Percentiles rank a stretch among this genome's conserved stretches.
phyloP scores from a whole-genome alignment of 1,140 invertebrate species.

The Aphelenchoides besseyi region DNA sequence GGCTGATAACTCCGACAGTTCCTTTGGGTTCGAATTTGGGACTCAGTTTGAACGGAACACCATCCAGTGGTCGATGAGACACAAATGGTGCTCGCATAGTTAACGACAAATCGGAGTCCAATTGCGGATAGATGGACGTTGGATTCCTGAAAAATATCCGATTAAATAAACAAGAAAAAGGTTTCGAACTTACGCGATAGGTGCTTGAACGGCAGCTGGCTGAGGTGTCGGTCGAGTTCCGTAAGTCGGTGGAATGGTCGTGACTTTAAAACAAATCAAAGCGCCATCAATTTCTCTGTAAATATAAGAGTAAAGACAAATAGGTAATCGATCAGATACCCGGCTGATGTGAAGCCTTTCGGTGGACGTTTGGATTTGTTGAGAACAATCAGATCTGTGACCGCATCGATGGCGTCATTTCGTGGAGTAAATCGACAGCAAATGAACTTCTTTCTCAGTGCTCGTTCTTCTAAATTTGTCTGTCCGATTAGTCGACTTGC shows the following conservation, averaged over 20 bases:
- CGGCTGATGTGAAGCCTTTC: slow-evolving; percentile 49
- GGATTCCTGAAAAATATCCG: not conserved
- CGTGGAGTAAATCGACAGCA: slow-evolving; percentile 48
- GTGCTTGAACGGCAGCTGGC: not conserved
- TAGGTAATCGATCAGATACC: slow-evolving; percentile 18
- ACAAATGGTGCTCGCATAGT: not conserved
- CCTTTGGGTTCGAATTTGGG: not conserved
- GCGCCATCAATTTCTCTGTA: slow-evolving; percentile 45
- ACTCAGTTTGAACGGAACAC: slow-evolving; percentile 8
- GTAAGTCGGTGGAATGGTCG: slow-evolving; percentile 42
- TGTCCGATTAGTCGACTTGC: not conserved
- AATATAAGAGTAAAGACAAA: slow-evolving; percentile 5
- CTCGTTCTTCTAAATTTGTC: slow-evolving; percentile 39
- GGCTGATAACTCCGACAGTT: not conserved
- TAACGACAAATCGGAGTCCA: not conserved
- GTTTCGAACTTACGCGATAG: not conserved
- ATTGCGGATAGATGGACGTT: not conserved
- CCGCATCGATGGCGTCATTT: slow-evolving; percentile 46
- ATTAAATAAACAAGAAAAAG: not conserved
- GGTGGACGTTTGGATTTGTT: slow-evolving; percentile 30
- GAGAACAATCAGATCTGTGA: slow-evolving; percentile 47
- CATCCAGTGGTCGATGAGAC: not conserved
- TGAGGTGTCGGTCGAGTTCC: slow-evolving; percentile 12
- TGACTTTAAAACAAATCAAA: slow-evolving; percentile 45
- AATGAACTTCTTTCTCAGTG: slow-evolving; percentile 48